Percentiles rank a stretch among this genome's conserved stretches.
phyloP scores from a whole-genome alignment of 2,113 vertebrate species.

The Istiophorus platypterus region DNA sequence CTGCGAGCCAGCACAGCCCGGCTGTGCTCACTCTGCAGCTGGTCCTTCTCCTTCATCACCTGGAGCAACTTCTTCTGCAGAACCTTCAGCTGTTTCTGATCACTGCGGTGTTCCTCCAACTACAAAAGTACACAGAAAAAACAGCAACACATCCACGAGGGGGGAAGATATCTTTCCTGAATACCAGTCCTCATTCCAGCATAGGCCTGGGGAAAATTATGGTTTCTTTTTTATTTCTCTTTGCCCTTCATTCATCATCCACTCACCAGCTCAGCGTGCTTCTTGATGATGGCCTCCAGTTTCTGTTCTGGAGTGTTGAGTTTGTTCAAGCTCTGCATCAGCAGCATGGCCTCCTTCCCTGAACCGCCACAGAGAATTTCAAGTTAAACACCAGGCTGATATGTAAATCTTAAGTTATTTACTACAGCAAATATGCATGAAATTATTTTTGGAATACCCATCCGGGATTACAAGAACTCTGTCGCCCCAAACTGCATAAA shows the following conservation, averaged over 20 bases:
- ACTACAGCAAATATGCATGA: neutral
- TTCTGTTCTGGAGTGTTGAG: constrained; percentile 91
- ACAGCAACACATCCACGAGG: neutral
- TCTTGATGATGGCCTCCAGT: constrained; percentile 94
- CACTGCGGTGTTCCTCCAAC: constrained; percentile 94
- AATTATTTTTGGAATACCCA: neutral
- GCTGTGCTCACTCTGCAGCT: constrained; percentile 96
- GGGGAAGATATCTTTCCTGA: neutral
- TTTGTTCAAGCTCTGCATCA: constrained; percentile 96
- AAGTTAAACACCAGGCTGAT: neutral
- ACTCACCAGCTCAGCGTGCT: constrained; percentile 97
- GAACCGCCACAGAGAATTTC: constrained; percentile 41
- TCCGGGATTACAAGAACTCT: neutral
- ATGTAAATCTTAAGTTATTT: neutral
- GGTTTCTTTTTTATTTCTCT: neutral
- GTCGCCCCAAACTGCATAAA: neutral
- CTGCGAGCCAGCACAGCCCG: constrained; percentile 94
- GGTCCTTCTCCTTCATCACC: constrained; percentile 95
- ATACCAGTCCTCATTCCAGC: neutral
- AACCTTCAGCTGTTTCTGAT: constrained; percentile 94
- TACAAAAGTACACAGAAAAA: constrained; percentile 57
- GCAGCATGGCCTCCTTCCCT: constrained; percentile 95
- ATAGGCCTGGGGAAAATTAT: neutral
- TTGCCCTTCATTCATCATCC: constrained; percentile 7
- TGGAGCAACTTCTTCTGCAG: constrained; percentile 94